These are phyloP conservation scores for Ahaetulla prasina DNA, from an alignment of 2,113 vertebrate species.

Conservation along the genomic window DNA sequence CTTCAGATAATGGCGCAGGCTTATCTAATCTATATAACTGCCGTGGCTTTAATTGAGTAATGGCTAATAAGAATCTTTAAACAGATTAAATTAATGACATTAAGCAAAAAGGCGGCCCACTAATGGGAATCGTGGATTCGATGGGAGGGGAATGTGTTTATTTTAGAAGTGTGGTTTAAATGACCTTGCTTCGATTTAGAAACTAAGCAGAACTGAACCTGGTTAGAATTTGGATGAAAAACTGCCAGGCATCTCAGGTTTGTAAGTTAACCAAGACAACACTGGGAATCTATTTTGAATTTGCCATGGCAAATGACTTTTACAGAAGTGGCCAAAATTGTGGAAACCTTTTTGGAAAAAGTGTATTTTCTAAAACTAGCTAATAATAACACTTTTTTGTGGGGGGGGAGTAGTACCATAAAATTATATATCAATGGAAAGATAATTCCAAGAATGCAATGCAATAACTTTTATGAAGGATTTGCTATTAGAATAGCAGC, in stretches of 20 bases:
- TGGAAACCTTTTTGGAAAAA: too few relatives aligned
- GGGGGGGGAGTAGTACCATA: too few relatives aligned
- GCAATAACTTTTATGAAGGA: too few relatives aligned
- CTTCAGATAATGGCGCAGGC: slow-evolving; percentile 29
- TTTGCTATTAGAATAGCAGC: too few relatives aligned
- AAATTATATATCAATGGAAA: too few relatives aligned
- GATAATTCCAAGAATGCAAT: too few relatives aligned
- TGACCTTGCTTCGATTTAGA: neutral
- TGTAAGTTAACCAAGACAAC: neutral
- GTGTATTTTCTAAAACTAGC: too few relatives aligned
- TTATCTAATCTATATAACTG: slow-evolving; percentile 60
- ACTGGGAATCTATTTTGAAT: neutral
- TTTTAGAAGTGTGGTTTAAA: slow-evolving; percentile 40
- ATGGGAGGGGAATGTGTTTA: slow-evolving; percentile 31
- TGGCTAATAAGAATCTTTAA: slow-evolving; percentile 61
- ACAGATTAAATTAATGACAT: slow-evolving; percentile 57
- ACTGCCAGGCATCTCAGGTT: neutral
- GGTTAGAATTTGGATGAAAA: neutral
- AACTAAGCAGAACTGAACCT: neutral
- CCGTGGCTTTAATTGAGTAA: slow-evolving; percentile 57
- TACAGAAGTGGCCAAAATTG: neutral
- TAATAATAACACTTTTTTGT: too few relatives aligned
- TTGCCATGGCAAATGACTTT: neutral
- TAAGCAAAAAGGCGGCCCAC: slow-evolving; percentile 56
- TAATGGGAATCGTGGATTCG: slow-evolving; percentile 60